phyloP scores from a whole-genome alignment of 2,797 vertebrate genomes.

The Pangasius krempfi region DNA sequence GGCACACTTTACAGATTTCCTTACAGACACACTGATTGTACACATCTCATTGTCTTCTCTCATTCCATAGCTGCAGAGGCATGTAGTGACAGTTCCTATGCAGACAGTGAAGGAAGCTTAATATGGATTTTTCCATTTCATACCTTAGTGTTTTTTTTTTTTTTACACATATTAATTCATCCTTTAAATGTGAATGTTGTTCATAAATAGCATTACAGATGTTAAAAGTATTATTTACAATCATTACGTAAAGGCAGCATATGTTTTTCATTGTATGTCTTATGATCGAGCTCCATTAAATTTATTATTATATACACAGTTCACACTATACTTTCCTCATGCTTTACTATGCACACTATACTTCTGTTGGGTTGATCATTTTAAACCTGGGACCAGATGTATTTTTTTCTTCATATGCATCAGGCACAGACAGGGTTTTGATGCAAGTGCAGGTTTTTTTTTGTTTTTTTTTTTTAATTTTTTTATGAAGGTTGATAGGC shows the following conservation, averaged over 20 bases:
- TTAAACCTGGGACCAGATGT: background rate
- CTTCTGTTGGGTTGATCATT: background rate
- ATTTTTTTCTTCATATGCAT: background rate
- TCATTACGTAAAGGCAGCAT: background rate
- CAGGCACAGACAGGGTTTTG: background rate
- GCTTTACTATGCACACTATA: background rate
- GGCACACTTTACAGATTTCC: conserved; percentile 23
- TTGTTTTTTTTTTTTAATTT: no score
- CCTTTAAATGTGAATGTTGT: background rate
- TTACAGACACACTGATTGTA: background rate
- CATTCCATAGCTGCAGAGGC: conserved; percentile 15
- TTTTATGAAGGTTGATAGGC: no score
- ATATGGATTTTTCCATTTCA: background rate
- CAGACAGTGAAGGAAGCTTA: background rate
- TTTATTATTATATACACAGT: background rate
- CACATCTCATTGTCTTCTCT: background rate
- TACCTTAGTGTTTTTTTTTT: background rate
- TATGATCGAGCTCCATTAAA: background rate
- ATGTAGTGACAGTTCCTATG: background rate
- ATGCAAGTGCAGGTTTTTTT: no score
- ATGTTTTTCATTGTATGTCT: background rate
- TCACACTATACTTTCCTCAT: background rate
- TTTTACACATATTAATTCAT: background rate
- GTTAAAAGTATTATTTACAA: background rate
- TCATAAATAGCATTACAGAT: background rate